Evolutionary conservation across 2,888 invertebrate genomes (phyloP).

Genomic region (Arctia plantaginis): DNA sequence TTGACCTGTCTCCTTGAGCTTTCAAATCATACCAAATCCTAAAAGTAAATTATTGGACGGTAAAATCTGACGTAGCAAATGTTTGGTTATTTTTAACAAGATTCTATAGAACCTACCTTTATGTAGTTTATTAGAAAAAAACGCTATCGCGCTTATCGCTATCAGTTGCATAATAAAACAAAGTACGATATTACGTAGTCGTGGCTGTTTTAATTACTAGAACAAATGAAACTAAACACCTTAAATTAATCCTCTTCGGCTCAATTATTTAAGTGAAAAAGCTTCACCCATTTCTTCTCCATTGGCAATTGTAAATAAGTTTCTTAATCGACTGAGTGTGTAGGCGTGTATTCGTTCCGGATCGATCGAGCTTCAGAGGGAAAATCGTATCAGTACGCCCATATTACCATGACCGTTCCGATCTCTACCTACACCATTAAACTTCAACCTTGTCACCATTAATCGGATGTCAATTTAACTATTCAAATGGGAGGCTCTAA

Average conservation of each 20-base stretch:
- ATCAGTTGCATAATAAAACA: neutral
- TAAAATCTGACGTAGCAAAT: neutral
- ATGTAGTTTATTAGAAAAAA: neutral
- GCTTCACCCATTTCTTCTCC: neutral
- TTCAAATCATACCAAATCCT: too few species aligned
- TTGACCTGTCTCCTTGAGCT: too few species aligned
- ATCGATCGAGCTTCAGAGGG: slow-evolving; percentile 47
- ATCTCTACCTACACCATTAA: slow-evolving; percentile 60
- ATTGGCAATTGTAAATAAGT: slow-evolving; percentile 10
- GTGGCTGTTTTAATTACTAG: neutral
- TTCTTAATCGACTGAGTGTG: slow-evolving; percentile 34
- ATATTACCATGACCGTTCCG: slow-evolving; percentile 63
- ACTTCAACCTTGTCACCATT: slow-evolving; percentile 46
- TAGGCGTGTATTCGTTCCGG: slow-evolving; percentile 42
- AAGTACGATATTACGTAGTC: too few species aligned
- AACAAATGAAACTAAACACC: neutral
- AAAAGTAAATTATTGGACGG: too few species aligned
- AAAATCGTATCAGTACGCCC: slow-evolving; percentile 57
- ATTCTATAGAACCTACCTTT: neutral
- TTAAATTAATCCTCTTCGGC: neutral
- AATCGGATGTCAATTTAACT: slow-evolving; percentile 27
- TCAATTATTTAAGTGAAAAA: neutral
- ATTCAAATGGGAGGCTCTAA: neutral
- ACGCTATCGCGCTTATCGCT: neutral
- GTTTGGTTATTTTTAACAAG: neutral